Evolutionary conservation across 1,140 invertebrate genomes (phyloP), one percentile per base, ranked within the genome.

Genomic region (Cardiocondyla obscurior): DNA sequence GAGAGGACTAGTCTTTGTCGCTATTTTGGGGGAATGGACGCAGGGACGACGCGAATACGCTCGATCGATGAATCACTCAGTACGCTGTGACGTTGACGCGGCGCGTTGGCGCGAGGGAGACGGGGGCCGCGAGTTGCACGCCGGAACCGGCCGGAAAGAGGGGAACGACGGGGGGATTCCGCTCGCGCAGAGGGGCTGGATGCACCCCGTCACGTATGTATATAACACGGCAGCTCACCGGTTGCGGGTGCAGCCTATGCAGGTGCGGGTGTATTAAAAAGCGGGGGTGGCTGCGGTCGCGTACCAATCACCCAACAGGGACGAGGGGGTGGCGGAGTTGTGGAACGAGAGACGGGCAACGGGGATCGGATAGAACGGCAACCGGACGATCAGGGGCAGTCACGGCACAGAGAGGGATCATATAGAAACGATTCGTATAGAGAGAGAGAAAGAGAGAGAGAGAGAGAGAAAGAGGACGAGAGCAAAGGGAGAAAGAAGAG

Each of bases 31-130:
- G 87, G 81, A 84, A 88, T 88, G 87, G 86, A 88, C 83, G 85
- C 83, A 79, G 85, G 81, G 83, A 91, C 86, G 87, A 91, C 86
- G 87, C 79, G 85, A 88, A 88, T 89, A 86, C 81, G 74, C 86
- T 88, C 90, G 89, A 92, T 92, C 90, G 90, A 92, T 91, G 91
- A 91, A 92, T 92, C 90, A 92, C 91, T 92, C 90, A 87, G 87
- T 91, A 88, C 70, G 82, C 81, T 85, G 87, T 91, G 92, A 92
- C 91, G 90, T 92, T 92, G 91, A 91, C 87, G 88, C 67, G 67
- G 67, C 87, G 87, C 87, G 82, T 85, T 88, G 82, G 84, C 58
- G 79, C 79, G 73, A 88, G 83, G 76, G 82, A 81, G 65, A 83
- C 69, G 65, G 39, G 53, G 62, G 53, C 19, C 57, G 42, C 49